A percentile compares a stretch with the other conserved stretches of the same genome.
Evolutionary conservation across 2,113 vertebrate species (phyloP).

Genomic region (Rhineura floridana): DNA sequence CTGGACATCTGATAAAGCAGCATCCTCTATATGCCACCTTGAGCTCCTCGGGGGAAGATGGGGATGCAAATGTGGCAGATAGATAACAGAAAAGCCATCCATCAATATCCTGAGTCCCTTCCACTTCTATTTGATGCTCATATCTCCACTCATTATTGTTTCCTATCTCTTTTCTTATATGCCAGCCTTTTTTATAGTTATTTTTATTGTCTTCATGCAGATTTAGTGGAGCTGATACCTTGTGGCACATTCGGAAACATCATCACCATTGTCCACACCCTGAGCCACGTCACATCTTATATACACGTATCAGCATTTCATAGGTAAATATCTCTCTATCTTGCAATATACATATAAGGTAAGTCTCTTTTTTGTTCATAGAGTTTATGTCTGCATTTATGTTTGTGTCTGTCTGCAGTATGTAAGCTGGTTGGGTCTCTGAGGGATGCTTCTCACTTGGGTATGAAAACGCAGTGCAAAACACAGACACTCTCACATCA

Average conservation of each 20-base stretch:
- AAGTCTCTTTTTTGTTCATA: no score
- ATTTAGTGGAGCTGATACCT: neutral
- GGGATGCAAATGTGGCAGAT: no score
- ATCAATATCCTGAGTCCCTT: neutral
- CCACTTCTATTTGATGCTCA: neutral
- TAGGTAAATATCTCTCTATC: neutral
- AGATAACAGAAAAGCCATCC: no score
- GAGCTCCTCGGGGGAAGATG: no score
- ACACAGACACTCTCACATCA: neutral
- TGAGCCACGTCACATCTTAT: neutral
- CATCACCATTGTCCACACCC: neutral
- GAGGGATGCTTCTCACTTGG: neutral
- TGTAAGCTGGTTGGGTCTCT: neutral
- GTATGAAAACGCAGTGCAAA: neutral
- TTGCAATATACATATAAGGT: no score
- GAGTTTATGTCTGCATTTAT: neutral
- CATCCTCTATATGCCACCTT: no score
- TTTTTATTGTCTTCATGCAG: neutral
- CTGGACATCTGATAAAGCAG: no score
- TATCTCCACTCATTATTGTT: neutral
- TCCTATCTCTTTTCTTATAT: neutral
- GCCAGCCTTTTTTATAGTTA: neutral
- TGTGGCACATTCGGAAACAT: neutral
- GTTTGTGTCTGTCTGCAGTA: neutral
- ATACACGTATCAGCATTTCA: neutral